A percentile compares a stretch with the other conserved stretches of the same genome.
Conservation (phyloP, 2,888 invertebrate genomes). For the Campopleginae sp. region DNA sequence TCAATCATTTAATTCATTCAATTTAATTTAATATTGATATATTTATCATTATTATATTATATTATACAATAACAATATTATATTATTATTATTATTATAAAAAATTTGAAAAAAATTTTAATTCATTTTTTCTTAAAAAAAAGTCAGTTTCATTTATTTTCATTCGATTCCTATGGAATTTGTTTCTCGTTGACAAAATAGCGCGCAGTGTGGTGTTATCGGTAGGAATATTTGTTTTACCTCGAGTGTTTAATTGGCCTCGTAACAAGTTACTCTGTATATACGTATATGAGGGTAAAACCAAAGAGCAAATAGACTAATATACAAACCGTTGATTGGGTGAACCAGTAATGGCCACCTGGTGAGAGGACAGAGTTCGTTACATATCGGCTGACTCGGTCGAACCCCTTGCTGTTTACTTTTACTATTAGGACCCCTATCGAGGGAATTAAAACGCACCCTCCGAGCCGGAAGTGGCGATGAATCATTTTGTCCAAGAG, state of each 20-base stretch:
- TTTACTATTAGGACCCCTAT: conserved; percentile 47
- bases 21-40: no score
- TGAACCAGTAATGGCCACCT: conserved; percentile 40
- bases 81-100: no score
- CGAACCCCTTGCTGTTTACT: conserved; percentile 26
- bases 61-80: no score
- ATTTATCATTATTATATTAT: no score
- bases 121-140: no score
- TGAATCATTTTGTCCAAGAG: not conserved
- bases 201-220: conserved; percentile 19
- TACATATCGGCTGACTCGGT: conserved; percentile 35
- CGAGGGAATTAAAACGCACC: conserved; percentile 32
- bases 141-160: not conserved
- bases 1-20: no score
- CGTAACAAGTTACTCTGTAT: conserved; percentile 1
- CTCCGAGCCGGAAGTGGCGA: conserved; percentile 22
- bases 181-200: conserved; percentile 20
- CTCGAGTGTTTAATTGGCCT: conserved; percentile 33
- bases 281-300: not conserved
- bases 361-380: conserved; percentile 49
- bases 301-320: conserved; percentile 31
- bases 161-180: not conserved
- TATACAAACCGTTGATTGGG: conserved; percentile 47
- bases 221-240: conserved; percentile 44
- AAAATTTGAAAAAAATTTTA: no score